Percentiles rank a stretch among this genome's conserved stretches.
Evolutionary conservation across 2,797 vertebrate species (phyloP).

Genomic region (Mustela erminea): DNA sequence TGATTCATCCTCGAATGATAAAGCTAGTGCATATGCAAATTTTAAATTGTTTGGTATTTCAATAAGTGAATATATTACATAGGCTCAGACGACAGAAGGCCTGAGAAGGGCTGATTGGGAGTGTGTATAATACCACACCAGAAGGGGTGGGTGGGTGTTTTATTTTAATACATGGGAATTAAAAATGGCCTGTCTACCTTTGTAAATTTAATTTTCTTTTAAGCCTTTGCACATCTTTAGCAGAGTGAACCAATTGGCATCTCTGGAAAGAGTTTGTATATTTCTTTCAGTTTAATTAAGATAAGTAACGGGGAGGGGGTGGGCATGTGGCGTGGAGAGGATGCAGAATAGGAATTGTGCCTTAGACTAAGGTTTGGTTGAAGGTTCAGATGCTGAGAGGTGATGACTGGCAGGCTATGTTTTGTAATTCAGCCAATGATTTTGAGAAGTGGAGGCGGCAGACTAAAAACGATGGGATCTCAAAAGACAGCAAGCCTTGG

Average conservation of each 20-base stretch:
- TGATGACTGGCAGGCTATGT: not conserved
- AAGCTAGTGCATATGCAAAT: not conserved
- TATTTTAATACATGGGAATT: not conserved
- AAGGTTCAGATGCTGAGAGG: not conserved
- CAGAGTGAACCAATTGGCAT: not conserved
- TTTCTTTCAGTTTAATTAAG: constrained; percentile 47
- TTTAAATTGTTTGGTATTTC: constrained; percentile 63
- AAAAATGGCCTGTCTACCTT: not conserved
- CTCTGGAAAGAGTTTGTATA: not conserved
- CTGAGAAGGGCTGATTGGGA: not conserved
- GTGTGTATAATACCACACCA: not conserved
- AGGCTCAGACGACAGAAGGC: not conserved
- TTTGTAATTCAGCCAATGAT: constrained; percentile 48
- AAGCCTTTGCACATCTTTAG: constrained; percentile 5
- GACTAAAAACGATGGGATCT: constrained; percentile 47
- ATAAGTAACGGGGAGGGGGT: not conserved
- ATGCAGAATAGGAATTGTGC: not conserved
- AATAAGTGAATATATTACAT: not conserved
- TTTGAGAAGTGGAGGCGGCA: constrained; percentile 16
- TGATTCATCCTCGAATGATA: constrained; percentile 63
- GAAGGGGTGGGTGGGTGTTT: not conserved
- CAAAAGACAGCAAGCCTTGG: not conserved
- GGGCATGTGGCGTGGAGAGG: not conserved
- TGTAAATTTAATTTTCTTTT: not conserved
- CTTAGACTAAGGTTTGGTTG: constrained; percentile 19